Conservation (phyloP, 2,797 vertebrate genomes). For the Microctenopoma lineatum region DNA sequence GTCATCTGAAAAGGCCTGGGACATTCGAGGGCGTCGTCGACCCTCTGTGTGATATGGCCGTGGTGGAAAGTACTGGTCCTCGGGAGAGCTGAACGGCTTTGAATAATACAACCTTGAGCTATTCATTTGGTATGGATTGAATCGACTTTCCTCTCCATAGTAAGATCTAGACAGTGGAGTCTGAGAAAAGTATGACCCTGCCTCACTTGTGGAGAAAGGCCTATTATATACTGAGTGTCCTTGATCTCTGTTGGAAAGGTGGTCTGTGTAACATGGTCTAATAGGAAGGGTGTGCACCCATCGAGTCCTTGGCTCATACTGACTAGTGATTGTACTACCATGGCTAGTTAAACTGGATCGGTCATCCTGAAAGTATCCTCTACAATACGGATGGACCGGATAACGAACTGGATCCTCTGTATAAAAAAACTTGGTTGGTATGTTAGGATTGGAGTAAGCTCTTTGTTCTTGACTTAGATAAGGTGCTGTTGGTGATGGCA, state of each 20-base stretch:
- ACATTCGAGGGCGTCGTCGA: slow-evolving; percentile 82
- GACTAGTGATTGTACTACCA: slow-evolving; percentile 80
- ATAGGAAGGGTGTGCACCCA: slow-evolving; percentile 83
- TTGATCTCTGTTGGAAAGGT: slow-evolving; percentile 70
- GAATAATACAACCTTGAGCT: slow-evolving; percentile 83
- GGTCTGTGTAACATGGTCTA: slow-evolving; percentile 85
- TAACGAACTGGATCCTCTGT: slow-evolving; percentile 87
- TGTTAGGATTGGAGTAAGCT: slow-evolving; percentile 85
- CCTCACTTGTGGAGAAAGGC: slow-evolving; percentile 87
- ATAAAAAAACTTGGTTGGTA: slow-evolving; percentile 93
- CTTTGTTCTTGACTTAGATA: slow-evolving; percentile 86
- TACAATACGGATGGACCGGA: slow-evolving; percentile 80
- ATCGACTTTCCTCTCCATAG: slow-evolving; percentile 84
- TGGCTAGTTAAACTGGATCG: slow-evolving; percentile 83
- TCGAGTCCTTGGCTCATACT: slow-evolving; percentile 85
- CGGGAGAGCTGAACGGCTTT: slow-evolving; percentile 77
- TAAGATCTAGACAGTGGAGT: slow-evolving; percentile 85
- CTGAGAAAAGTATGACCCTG: slow-evolving; percentile 87
- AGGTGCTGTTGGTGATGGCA: slow-evolving; percentile 84
- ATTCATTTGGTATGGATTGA: slow-evolving; percentile 79
- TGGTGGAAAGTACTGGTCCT: slow-evolving; percentile 80
- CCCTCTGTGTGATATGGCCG: slow-evolving; percentile 88
- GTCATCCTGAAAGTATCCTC: slow-evolving; percentile 84
- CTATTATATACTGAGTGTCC: slow-evolving; percentile 77
- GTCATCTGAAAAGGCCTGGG: slow-evolving; percentile 87